Evolutionary conservation across 2,113 vertebrate species (phyloP).

Genomic region (Gopherus evgoodei): DNA sequence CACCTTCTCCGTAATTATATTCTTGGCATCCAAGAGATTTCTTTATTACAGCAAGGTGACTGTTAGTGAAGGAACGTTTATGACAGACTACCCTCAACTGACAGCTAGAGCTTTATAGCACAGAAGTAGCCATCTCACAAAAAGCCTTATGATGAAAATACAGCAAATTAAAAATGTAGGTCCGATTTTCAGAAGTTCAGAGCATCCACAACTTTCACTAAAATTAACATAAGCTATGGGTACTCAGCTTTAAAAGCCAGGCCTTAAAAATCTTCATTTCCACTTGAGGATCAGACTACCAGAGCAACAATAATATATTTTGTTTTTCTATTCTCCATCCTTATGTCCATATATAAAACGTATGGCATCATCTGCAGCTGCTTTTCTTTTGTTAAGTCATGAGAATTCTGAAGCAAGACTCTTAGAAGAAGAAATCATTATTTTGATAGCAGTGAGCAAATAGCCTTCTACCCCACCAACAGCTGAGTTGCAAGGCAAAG

Average conservation of each 20-base stretch:
- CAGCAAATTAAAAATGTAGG: conserved; percentile 20
- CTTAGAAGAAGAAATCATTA: neutral
- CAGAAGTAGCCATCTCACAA: neutral
- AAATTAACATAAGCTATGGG: neutral
- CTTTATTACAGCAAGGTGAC: neutral
- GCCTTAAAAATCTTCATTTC: neutral
- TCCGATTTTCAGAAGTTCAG: neutral
- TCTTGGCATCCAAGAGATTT: neutral
- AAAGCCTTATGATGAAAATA: neutral
- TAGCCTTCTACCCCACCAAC: neutral
- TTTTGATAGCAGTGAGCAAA: conserved; percentile 25
- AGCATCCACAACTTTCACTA: neutral
- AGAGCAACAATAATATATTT: neutral
- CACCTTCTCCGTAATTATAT: neutral
- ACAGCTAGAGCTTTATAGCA: neutral
- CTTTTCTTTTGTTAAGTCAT: neutral
- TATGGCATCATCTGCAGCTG: neutral
- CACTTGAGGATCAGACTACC: neutral
- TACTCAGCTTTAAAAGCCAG: neutral
- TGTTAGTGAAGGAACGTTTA: conserved; percentile 2
- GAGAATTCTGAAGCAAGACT: neutral
- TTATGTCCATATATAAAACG: conserved; percentile 5
- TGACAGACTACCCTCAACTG: neutral
- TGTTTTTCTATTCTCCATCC: conserved; percentile 11
- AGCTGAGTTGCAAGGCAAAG: neutral